phyloP scores from a whole-genome alignment of 2,888 invertebrate genomes.

The Eurois occulta region DNA sequence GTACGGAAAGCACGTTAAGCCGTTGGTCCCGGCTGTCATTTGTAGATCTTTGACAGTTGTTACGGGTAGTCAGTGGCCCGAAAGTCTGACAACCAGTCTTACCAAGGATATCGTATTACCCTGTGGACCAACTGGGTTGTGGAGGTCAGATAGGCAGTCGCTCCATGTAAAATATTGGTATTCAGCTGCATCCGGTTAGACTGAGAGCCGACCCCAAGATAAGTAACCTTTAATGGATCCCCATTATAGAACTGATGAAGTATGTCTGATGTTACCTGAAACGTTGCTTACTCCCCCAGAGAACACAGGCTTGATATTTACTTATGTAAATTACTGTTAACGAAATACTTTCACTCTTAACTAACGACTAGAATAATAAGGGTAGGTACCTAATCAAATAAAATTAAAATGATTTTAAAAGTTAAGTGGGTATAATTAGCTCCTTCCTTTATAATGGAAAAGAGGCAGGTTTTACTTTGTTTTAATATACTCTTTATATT shows the following conservation, averaged over 20 bases:
- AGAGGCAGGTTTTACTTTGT: neutral
- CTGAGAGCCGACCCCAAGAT: no score
- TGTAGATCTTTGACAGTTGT: no score
- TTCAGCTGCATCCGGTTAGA: no score
- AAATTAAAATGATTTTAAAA: neutral
- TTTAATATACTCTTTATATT: neutral
- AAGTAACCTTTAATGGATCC: neutral
- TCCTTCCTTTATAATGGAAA: slow-evolving; percentile 5
- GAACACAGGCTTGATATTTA: neutral
- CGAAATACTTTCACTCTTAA: neutral
- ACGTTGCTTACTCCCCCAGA: neutral
- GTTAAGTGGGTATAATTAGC: neutral
- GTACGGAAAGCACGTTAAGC: no score
- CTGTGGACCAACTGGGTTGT: no score
- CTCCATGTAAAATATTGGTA: no score
- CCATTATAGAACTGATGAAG: neutral
- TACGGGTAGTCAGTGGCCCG: no score
- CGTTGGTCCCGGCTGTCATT: no score
- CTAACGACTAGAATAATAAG: neutral
- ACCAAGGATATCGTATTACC: no score
- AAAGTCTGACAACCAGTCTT: no score
- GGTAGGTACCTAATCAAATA: neutral
- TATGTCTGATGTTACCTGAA: no score
- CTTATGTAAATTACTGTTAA: neutral
- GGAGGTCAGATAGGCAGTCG: no score